These are phyloP conservation scores for Kradibia gibbosae DNA, from an alignment of 1,140 invertebrate species.

Conservation along the genomic window DNA sequence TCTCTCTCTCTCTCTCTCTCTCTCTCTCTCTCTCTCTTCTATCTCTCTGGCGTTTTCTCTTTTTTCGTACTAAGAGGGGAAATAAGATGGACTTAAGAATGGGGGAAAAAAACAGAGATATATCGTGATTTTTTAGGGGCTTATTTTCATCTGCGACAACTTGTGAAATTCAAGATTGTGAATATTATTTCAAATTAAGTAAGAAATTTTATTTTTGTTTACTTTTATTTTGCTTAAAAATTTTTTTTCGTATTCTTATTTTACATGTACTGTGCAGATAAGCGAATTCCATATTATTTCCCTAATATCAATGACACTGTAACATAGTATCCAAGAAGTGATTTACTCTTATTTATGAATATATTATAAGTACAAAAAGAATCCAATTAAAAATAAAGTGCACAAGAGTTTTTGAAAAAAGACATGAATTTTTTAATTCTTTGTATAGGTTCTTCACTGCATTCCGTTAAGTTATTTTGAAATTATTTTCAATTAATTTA, in stretches of 20 bases:
- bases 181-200: conserved; percentile 24
- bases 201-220: neutral
- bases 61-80: neutral
- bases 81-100: conserved; percentile 39
- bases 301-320: too few relatives aligned
- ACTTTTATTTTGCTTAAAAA: neutral
- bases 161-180: conserved; percentile 12
- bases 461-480: neutral
- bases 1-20: neutral
- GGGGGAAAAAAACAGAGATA: conserved; percentile 1
- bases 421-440: too few relatives aligned
- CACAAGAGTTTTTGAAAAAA: too few relatives aligned
- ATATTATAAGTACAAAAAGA: too few relatives aligned
- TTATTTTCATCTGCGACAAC: conserved; percentile 22
- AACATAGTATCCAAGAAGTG: too few relatives aligned
- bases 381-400: too few relatives aligned
- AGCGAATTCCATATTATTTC: too few relatives aligned
- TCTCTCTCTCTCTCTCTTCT: neutral
- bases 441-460: neutral
- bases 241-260: neutral
- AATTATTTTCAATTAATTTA: neutral
- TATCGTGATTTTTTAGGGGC: conserved; percentile 11
- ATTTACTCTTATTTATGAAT: too few relatives aligned
- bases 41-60: neutral
- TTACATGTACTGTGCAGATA: too few relatives aligned